phyloP scores from a whole-genome alignment of 2,888 invertebrate genomes.

The Rambutsinella grinnellia region DNA sequence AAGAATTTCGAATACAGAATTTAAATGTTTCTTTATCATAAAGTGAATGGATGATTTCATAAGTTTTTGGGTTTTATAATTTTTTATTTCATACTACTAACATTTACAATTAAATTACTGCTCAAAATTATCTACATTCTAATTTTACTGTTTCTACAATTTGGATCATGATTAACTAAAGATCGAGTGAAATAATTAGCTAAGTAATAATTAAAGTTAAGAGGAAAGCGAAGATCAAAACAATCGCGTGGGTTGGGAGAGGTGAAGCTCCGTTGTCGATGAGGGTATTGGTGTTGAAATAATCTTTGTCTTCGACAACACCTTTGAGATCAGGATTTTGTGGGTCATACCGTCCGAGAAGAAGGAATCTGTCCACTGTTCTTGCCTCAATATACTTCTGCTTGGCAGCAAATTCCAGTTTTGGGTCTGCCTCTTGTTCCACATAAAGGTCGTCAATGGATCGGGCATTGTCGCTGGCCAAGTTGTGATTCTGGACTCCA shows the following conservation, averaged over 20 bases:
- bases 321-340: not conserved
- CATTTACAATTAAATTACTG: no score
- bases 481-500: constrained; percentile 2
- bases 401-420: not conserved
- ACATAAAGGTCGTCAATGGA: constrained; percentile 8
- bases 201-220: not conserved
- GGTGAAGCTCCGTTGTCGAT: not conserved
- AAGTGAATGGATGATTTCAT: no score
- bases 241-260: not conserved
- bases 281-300: no score
- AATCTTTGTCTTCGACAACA: not conserved
- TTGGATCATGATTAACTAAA: no score
- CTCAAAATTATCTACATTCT: no score
- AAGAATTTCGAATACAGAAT: no score
- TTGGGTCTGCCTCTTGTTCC: constrained; percentile 6
- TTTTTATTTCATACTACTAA: no score
- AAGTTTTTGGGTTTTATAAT: no score
- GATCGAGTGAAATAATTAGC: not conserved
- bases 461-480: not conserved
- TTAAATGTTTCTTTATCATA: no score
- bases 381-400: not conserved
- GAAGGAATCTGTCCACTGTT: constrained; percentile 12
- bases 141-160: no score
- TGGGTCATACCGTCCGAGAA: not conserved
- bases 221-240: no score